These are phyloP conservation scores for Macrophya annulata DNA, from an alignment of 2,888 invertebrate genomes.

Conservation along the genomic window DNA sequence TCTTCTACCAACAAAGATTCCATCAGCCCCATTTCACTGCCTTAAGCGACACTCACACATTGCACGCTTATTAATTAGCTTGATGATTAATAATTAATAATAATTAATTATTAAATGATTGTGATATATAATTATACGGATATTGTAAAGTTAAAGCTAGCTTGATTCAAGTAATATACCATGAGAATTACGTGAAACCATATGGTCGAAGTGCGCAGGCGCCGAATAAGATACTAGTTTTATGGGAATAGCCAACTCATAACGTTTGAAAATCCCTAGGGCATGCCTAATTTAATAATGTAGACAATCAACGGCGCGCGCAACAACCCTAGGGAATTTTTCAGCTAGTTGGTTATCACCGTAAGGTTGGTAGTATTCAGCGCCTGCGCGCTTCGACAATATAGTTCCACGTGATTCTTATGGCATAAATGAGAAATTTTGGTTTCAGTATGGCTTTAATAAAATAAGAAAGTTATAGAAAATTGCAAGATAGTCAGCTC, in stretches of 20 bases:
- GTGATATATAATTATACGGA: not conserved
- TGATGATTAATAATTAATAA: slow-evolving; percentile 30
- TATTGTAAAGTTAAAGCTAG: not conserved
- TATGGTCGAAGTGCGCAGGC: too few relatives aligned
- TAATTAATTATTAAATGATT: not conserved
- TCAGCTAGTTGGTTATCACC: too few relatives aligned
- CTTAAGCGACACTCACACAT: slow-evolving; percentile 43
- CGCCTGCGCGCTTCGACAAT: too few relatives aligned
- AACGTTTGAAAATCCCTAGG: too few relatives aligned
- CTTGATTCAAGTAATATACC: not conserved
- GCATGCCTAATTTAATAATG: too few relatives aligned
- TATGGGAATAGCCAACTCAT: too few relatives aligned
- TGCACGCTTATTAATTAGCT: slow-evolving; percentile 16
- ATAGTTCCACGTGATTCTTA: too few relatives aligned
- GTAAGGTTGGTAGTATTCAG: too few relatives aligned
- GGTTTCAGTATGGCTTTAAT: not conserved
- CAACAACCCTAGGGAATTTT: too few relatives aligned
- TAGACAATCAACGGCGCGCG: too few relatives aligned
- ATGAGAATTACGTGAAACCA: too few relatives aligned
- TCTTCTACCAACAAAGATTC: slow-evolving; percentile 37
- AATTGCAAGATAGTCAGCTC: not conserved
- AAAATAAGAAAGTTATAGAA: not conserved
- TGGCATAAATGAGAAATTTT: not conserved
- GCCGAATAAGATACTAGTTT: too few relatives aligned
- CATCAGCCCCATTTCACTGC: slow-evolving; percentile 3